Base-by-base conservation (phyloP, 2,888 invertebrate genomes). In the Chydorus sphaericus region DNA sequence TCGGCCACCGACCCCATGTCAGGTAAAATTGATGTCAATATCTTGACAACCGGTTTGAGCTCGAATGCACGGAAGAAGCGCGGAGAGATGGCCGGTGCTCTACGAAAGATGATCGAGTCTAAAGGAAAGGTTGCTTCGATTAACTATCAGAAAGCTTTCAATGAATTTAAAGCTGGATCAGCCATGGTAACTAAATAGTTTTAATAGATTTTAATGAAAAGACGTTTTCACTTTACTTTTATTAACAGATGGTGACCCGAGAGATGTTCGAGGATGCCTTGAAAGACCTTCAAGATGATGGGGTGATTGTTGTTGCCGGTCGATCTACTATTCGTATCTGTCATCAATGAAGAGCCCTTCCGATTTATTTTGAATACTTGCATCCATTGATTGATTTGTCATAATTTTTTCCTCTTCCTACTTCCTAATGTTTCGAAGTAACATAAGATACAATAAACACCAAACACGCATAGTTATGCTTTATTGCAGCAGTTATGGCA, bases 1-100 rank as follows among this genome's bases (percentile, higher is more conserved):
- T 92, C 97, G 0, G 96, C 97, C 0, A 90, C 92, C 0, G 97
- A 98, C 77, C 98, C 98, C 0, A 73, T 85, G 3, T 94, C 93
- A 0, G 98, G 98, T 0, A 90, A 88, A 70, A 96, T 98, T 63
- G 97, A 99, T 72, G 84, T 98, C 36, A 85, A 85, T 61, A 98
- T 99, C 69, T 74, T 99, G 49, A 93, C 94, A 0, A 96, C 96
- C 0, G 97, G 97, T 1, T 77, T 93, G 63, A 94, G 93, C 59
- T 80, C 80, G 29, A 81, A 85, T 3, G 83, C 83, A 0, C 77
- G 90, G 14, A 81, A 86, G 62, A 79, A 85, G 33, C 78, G 86
- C 38, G 78, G 80, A 0, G 89, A 91, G 66, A 71, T 93, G 2
- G 79, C 81, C 1, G 75, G 80, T 5, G 77, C 80, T 0, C 73